phyloP scores from a whole-genome alignment of 2,797 vertebrate genomes.

The Enoplosus armatus region DNA sequence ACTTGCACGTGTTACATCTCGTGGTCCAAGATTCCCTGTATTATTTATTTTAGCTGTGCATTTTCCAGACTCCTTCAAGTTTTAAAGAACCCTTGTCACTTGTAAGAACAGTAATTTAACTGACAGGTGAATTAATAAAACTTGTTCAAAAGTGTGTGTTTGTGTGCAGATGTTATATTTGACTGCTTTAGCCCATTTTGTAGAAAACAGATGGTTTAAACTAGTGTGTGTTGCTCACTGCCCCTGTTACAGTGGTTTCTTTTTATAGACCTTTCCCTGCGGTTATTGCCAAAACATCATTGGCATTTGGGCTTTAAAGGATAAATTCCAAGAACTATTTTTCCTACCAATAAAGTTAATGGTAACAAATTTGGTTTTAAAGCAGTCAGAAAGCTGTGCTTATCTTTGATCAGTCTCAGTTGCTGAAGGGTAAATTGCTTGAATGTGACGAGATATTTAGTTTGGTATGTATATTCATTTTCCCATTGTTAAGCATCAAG shows the following conservation, averaged over 20 bases:
- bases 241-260: constrained; percentile 32
- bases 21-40: neutral
- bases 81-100: constrained; percentile 23
- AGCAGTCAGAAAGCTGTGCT: constrained; percentile 1
- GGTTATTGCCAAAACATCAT: constrained; percentile 48
- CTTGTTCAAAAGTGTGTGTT: neutral
- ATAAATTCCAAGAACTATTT: constrained; percentile 26
- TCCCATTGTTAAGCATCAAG: neutral
- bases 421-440: constrained; percentile 14
- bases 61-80: constrained; percentile 5
- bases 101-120: neutral
- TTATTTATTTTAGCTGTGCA: neutral
- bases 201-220: constrained; percentile 56
- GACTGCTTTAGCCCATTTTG: neutral
- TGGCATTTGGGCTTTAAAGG: constrained; percentile 37
- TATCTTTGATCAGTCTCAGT: constrained; percentile 21
- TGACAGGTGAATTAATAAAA: constrained; percentile 13
- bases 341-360: constrained; percentile 31
- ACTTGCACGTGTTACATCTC: neutral
- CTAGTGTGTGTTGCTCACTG: constrained; percentile 5
- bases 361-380: constrained; percentile 34
- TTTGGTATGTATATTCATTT: constrained; percentile 2
- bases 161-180: constrained; percentile 28
- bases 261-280: constrained; percentile 48
- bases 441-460: constrained; percentile 1